A percentile compares a stretch with the other conserved stretches of the same genome.
Evolutionary conservation across 2,888 invertebrate genomes (phyloP).

Genomic region (Glyphotaelius pellucidus): DNA sequence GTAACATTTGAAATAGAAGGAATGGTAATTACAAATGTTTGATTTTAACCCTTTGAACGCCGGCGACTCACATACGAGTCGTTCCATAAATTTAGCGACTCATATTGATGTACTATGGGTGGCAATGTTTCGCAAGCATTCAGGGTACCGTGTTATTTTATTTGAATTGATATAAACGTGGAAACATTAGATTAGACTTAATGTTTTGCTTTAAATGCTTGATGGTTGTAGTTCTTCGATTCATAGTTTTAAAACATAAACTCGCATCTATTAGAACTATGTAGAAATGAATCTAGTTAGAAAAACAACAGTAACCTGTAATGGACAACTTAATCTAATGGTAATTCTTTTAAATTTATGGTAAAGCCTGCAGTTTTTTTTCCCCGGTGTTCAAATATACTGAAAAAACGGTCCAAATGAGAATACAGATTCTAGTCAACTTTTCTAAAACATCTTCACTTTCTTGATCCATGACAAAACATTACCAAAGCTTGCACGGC

Average conservation of each 20-base stretch:
- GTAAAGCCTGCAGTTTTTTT: neutral
- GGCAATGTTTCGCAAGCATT: neutral
- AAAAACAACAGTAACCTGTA: constrained; percentile 14
- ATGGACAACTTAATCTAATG: neutral
- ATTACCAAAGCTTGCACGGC: neutral
- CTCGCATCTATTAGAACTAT: constrained; percentile 3
- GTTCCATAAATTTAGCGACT: neutral
- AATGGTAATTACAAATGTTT: neutral
- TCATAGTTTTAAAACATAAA: constrained; percentile 18
- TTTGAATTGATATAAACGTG: neutral
- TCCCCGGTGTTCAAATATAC: neutral
- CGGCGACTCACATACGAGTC: neutral
- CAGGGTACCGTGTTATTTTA: constrained; percentile 2
- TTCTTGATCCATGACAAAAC: neutral
- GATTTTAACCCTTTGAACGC: neutral
- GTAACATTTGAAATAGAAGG: neutral
- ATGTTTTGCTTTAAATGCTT: constrained; percentile 13
- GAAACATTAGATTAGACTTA: neutral
- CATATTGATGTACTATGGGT: neutral
- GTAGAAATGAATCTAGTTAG: constrained; percentile 14
- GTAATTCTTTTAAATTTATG: neutral
- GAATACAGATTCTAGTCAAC: neutral
- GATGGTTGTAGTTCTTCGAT: constrained; percentile 21
- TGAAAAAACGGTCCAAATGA: constrained; percentile 2
- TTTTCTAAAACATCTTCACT: neutral